Evolutionary conservation across 2,797 vertebrate genomes (phyloP).

Genomic region (Percopsis omiscomaycus): DNA sequence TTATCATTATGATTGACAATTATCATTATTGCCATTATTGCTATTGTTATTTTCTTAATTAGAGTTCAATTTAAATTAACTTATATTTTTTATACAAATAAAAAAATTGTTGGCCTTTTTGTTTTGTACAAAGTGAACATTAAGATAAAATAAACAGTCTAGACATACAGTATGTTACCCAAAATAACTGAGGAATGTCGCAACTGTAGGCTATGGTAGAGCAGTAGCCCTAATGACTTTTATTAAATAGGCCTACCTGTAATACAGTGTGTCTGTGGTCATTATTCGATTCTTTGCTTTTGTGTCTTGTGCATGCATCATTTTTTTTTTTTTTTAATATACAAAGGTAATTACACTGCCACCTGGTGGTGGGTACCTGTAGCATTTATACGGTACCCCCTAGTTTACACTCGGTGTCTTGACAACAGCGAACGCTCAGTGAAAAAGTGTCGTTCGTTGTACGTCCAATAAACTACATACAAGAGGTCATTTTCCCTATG

Average conservation of each 20-base stretch:
- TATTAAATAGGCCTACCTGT: constrained; percentile 77
- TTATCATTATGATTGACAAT: constrained; percentile 63
- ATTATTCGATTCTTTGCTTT: background rate
- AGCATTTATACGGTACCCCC: background rate
- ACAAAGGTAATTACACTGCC: background rate
- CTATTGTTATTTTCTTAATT: constrained; percentile 86
- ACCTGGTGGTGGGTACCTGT: background rate
- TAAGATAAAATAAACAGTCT: constrained; percentile 74
- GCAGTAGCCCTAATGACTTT: constrained; percentile 81
- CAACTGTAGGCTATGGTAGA: constrained; percentile 79
- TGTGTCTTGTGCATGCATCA: constrained; percentile 4
- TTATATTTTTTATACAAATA: constrained; percentile 85
- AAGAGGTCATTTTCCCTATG: no score
- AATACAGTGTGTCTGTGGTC: constrained; percentile 40
- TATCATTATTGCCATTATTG: constrained; percentile 76
- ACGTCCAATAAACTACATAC: no score
- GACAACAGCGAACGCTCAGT: background rate
- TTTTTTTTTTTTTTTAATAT: background rate
- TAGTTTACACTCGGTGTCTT: background rate
- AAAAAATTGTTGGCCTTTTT: constrained; percentile 79
- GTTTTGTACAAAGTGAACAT: constrained; percentile 84
- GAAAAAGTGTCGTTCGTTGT: background rate
- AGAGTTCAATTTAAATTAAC: constrained; percentile 86
- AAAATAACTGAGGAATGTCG: constrained; percentile 81
- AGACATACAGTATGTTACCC: constrained; percentile 78